These are phyloP conservation scores for Garra rufa DNA, from an alignment of 2,113 vertebrate genomes.

Conservation along the genomic window DNA sequence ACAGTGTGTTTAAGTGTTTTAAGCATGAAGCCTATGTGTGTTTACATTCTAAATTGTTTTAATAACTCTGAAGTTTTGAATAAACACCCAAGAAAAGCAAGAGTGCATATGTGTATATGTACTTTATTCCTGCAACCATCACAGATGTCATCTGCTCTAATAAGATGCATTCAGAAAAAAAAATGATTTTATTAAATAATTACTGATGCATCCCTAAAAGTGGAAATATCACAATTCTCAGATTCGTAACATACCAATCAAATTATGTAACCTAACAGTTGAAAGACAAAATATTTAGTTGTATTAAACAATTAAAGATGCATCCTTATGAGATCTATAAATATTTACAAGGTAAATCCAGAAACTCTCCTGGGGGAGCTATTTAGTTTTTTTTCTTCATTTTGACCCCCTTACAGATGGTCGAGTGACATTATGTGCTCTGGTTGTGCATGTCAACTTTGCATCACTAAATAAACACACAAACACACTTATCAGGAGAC, in stretches of 20 bases:
- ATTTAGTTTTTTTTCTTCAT: background rate
- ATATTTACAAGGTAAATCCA: background rate
- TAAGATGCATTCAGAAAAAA: background rate
- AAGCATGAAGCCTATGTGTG: background rate
- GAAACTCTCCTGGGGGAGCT: background rate
- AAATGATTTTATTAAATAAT: background rate
- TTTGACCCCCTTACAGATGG: background rate
- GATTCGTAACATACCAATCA: no score
- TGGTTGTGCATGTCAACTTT: background rate
- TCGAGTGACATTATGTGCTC: background rate
- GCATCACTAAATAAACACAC: background rate
- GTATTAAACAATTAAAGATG: no score
- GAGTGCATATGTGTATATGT: background rate
- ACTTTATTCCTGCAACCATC: background rate
- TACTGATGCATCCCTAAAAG: background rate
- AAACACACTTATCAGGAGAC: slow-evolving; percentile 17
- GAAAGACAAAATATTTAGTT: no score
- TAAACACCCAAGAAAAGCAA: background rate
- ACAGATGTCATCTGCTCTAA: background rate
- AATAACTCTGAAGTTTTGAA: background rate
- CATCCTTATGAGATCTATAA: no score
- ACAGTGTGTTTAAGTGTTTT: background rate
- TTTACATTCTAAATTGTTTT: background rate
- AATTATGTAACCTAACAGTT: no score
- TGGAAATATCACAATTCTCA: background rate